Base-by-base conservation (phyloP, 2,888 invertebrate genomes). In the Suillia variegata region DNA sequence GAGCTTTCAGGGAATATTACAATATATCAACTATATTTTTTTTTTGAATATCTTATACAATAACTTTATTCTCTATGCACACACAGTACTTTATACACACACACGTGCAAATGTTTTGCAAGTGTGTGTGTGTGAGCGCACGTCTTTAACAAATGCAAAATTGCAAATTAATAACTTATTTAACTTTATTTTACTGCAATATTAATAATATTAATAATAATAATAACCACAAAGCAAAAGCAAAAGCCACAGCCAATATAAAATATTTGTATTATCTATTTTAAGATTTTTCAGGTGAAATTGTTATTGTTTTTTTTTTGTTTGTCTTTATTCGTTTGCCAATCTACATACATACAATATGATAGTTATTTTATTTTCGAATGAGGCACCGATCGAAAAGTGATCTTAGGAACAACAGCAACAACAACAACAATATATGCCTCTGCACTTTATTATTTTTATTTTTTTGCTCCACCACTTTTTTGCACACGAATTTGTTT, bases 271-370 rank as follows among this genome's bases (percentile, higher is more conserved):
- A 53, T 49, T 47, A 49, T 58, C 20, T 54, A 48, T 54, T 54
- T 38, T 54, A 54, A 59, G 54, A 65, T 68, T 56, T n/a, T n/a
- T n/a, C n/a, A n/a, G n/a, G n/a, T n/a, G n/a, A n/a, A n/a, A n/a
- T n/a, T n/a, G n/a, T n/a, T n/a, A n/a, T 65, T 61, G 59, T 67
- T 57, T 72, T 74, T 54, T 73, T 72, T 74, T 62, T 58, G 50
- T 58, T 53, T 56, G 17, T 54, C 42, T 50, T 42, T 56, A 20
- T 56, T 26, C 26, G 5, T 26, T 38, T 38, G 38, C 38, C 6
- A 38, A 38, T 38, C 6, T 38, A 13, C n/a, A n/a, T n/a, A n/a
- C n/a, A n/a, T n/a, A n/a, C n/a, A n/a, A n/a, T n/a, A n/a, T n/a
- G n/a, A n/a, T n/a, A 68, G 63, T 45, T 62, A 56, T 61, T 47